Base-by-base conservation (phyloP, 2,797 vertebrate species). In the Sebastes matsubarae region DNA sequence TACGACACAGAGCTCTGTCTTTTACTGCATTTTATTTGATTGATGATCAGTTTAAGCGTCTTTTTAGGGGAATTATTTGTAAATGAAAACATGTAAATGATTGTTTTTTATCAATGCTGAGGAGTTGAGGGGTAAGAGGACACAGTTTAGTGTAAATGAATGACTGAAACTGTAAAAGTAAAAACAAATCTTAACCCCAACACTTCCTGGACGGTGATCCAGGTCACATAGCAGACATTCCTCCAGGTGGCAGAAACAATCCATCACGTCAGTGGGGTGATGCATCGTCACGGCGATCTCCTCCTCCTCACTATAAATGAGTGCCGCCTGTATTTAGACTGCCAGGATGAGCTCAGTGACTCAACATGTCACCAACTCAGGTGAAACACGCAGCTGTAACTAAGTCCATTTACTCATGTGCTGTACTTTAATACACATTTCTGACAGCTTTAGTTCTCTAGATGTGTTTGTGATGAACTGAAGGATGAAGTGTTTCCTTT, bases 291-390 rank as follows among this genome's bases (percentile, higher is more conserved):
- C 24, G 9, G 20, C 20, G 16, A 1, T 30, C 29, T 58, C 79
- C 73, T 32, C 68, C 67, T 46, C 8, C 3, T 22, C 32, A 4
- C 11, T 73, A 80, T 80, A 82, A 80, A 80, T 36, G 27, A 36
- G 3, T n/a, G 27, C 4, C 1, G 1, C 3, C 77, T 80, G 14
- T 8, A 18, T 80, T 80, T 83, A 77, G 72, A 61, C 42, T 0
- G 25, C 6, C 24, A n/a, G 24, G 3, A 25, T 14, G 72, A 60
- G 12, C 22, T 70, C 20, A 30, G 27, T 20, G 8, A 30, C 8
- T 24, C 4, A 25, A 4, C 10, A 24, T 5, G 22, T 34, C 27
- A 18, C 22, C 54, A 42, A 42, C 38, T 42, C 14, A 42, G 2
- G 14, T 7, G 2, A 16, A 42, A 42, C 38, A 42, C 6, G 38